Base-by-base conservation (phyloP, 2,888 invertebrate species). In the Lepidocyrtoides sp. region DNA sequence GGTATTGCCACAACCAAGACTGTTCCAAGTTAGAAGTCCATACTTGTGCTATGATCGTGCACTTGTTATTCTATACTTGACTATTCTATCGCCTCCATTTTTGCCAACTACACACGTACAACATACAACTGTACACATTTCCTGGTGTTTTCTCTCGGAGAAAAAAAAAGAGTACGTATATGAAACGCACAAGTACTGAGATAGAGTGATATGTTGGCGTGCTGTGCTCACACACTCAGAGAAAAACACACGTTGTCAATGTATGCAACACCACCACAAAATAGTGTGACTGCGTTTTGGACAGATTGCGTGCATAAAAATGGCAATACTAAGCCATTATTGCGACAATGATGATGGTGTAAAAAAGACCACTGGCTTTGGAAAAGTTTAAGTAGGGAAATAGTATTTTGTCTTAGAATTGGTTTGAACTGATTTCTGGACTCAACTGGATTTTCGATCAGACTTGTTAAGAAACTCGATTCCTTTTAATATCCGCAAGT, bases 391-490 rank as follows among this genome's bases (percentile, higher is more conserved):
- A 26, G 75, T 4, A 23, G 20, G 41, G 66, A 14, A 72, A 36
- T 23, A 17, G 41, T 41, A 20, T n/a, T 14, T 32, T n/a, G 14
- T 72, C 5, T 57, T n/a, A 4, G 48, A 14, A 66, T 23, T 63
- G 7, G 41, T 10, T 23, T 32, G 12, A 1, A 36, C 44, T 48
- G 48, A 48, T 75, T 75, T 75, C 75, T 75, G 75, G 75, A 75
- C 75, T 44, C 48, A 10, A 69, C 69, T 48, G 75, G 75, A 75
- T 75, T 44, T 7, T 23, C 10, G 20, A 69, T 69, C 36, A 69
- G 20, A 69, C 20, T 69, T 69, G 0, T 1, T 36, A n/a, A 32
- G 36, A 32, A 66, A 32, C 1, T 17, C 66, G 17, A 41, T 20
- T 63, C 32, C 7, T 36, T 66, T 75, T 75, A 23, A 7, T 12